A percentile compares a stretch with the other conserved stretches of the same genome.
Conservation (phyloP, 2,797 vertebrate species). For the Tangara arthus region DNA sequence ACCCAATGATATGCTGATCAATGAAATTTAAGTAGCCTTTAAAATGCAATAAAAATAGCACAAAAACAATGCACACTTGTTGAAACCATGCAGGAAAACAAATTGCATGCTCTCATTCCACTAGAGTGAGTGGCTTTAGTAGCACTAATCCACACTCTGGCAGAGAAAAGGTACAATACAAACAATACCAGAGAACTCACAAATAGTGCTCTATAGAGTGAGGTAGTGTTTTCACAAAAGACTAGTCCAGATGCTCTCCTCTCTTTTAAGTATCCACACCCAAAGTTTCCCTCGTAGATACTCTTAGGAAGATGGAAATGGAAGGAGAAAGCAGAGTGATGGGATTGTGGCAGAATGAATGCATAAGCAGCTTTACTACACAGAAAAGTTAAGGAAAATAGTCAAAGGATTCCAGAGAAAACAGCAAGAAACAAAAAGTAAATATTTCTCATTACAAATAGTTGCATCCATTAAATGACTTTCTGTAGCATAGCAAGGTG, state of each 20-base stretch:
- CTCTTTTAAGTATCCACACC: slow-evolving; percentile 93
- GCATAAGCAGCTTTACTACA: slow-evolving; percentile 64
- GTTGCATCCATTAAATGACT: not conserved
- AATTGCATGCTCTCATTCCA: slow-evolving; percentile 79
- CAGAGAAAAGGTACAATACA: slow-evolving; percentile 72
- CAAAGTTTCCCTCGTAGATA: slow-evolving; percentile 95
- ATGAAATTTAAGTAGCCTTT: slow-evolving; percentile 60
- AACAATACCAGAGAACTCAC: slow-evolving; percentile 85
- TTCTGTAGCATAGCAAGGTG: not conserved
- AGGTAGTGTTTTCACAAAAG: slow-evolving; percentile 95
- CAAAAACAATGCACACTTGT: slow-evolving; percentile 54
- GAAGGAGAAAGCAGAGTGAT: slow-evolving; percentile 79
- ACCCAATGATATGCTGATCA: slow-evolving; percentile 54
- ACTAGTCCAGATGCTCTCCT: slow-evolving; percentile 91
- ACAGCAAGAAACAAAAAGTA: slow-evolving; percentile 22
- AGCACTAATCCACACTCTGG: slow-evolving; percentile 72
- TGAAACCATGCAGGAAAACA: slow-evolving; percentile 73
- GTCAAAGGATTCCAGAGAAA: slow-evolving; percentile 60
- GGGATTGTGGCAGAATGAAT: slow-evolving; percentile 74
- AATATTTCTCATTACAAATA: not conserved
- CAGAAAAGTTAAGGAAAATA: slow-evolving; percentile 65
- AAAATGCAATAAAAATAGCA: slow-evolving; percentile 60
- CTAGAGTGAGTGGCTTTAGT: slow-evolving; percentile 68
- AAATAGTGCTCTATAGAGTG: slow-evolving; percentile 93
- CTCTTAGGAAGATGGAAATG: slow-evolving; percentile 84